Conservation (phyloP, 2,797 vertebrate genomes). For the Anguilla obscura region DNA sequence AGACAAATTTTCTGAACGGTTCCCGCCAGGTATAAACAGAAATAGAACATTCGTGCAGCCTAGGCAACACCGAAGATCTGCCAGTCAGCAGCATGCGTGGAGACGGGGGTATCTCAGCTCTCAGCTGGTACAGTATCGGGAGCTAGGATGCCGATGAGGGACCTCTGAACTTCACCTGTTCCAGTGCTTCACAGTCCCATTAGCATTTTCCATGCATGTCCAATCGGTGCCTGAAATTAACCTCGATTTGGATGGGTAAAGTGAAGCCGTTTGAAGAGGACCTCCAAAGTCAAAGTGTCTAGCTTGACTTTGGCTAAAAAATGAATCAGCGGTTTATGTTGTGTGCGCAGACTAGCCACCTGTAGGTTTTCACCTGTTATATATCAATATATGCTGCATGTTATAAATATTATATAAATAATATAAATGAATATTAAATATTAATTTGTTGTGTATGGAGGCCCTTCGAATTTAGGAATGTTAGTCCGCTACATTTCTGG, state of each 20-base stretch:
- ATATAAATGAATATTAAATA: too few species aligned
- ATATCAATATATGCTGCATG: neutral
- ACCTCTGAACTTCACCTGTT: neutral
- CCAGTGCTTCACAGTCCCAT: neutral
- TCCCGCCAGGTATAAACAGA: neutral
- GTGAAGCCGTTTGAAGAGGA: neutral
- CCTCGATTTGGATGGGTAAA: neutral
- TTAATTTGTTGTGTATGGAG: too few species aligned
- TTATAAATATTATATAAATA: neutral
- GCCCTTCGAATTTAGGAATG: neutral
- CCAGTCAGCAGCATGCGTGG: neutral
- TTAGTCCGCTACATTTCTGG: neutral
- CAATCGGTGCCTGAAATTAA: neutral
- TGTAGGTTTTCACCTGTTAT: neutral
- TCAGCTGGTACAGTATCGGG: neutral
- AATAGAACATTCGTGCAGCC: neutral
- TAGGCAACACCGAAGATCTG: neutral
- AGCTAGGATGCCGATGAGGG: neutral
- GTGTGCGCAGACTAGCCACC: neutral
- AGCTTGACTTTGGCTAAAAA: neutral
- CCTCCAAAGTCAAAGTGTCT: neutral
- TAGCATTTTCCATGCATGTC: neutral
- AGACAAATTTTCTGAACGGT: neutral
- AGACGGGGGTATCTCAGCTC: neutral
- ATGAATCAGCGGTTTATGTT: neutral